A percentile compares a stretch with the other conserved stretches of the same genome.
These are phyloP conservation scores for Chloromyia formosa DNA, from an alignment of 2,888 invertebrate genomes.

Conservation along the genomic window DNA sequence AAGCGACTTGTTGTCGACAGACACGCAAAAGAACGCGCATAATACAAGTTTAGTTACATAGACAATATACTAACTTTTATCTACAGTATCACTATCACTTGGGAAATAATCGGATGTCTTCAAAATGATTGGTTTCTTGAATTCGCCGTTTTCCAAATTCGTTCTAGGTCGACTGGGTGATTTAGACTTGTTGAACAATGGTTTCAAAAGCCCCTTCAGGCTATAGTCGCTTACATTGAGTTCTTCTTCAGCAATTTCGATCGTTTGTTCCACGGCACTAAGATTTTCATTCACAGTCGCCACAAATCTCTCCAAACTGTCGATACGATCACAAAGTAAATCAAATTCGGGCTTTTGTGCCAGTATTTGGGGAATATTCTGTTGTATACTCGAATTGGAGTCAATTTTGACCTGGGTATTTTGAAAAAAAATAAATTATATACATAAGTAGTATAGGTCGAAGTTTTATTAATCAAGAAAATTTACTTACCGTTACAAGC, in stretches of 20 bases:
- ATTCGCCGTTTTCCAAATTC: conserved; percentile 57
- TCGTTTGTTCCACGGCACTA: conserved; percentile 66
- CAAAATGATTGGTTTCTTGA: conserved; percentile 59
- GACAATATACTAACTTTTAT: neutral
- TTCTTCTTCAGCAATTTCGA: conserved; percentile 70
- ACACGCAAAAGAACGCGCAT: too few species aligned
- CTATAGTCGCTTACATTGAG: conserved; percentile 69
- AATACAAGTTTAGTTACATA: too few species aligned
- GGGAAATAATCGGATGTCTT: conserved; percentile 60
- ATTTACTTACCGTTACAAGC: conserved; percentile 67
- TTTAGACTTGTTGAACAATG: conserved; percentile 64
- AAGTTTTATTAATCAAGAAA: too few species aligned
- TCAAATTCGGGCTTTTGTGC: conserved; percentile 67
- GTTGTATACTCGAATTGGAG: conserved; percentile 57
- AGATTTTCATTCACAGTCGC: conserved; percentile 67
- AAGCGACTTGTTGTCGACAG: too few species aligned
- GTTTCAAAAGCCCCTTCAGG: conserved; percentile 69
- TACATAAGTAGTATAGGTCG: too few species aligned
- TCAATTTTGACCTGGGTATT: conserved; percentile 58
- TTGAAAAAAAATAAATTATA: conserved; percentile 7
- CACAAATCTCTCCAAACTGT: conserved; percentile 68
- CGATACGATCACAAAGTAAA: conserved; percentile 67
- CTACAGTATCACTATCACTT: neutral
- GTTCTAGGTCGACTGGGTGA: conserved; percentile 49
- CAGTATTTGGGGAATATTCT: conserved; percentile 67